Evolutionary conservation across 2,113 vertebrate genomes (phyloP).

Genomic region (Eonycteris spelaea): DNA sequence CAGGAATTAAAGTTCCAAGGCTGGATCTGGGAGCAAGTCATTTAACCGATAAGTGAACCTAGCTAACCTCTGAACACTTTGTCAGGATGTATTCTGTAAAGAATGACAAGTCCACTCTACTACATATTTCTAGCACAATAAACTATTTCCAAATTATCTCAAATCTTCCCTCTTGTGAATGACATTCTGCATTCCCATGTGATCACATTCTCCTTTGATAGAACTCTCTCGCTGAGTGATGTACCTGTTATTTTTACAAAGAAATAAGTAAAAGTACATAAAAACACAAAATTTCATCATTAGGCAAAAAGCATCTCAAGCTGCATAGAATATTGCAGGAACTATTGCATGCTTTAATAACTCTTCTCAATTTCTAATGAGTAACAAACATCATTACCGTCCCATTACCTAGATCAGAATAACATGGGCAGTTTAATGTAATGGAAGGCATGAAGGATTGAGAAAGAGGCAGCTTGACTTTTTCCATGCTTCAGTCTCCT

Average conservation of each 20-base stretch:
- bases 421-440: neutral
- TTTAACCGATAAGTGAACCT: neutral
- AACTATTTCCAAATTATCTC: constrained; percentile 12
- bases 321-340: neutral
- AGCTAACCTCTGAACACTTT: neutral
- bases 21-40: neutral
- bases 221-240: neutral
- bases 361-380: neutral
- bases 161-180: neutral
- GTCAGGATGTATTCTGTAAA: neutral
- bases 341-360: neutral
- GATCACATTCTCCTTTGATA: neutral
- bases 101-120: neutral
- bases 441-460: neutral
- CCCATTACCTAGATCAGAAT: neutral
- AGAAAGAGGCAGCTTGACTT: neutral
- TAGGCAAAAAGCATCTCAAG: neutral
- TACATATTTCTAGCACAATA: neutral
- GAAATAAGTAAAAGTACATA: neutral
- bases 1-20: neutral
- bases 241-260: neutral
- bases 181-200: neutral
- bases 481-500: neutral
- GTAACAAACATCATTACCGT: neutral
- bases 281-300: neutral